Conservation (phyloP, 2,797 vertebrate genomes). For the Amblyraja radiata region DNA sequence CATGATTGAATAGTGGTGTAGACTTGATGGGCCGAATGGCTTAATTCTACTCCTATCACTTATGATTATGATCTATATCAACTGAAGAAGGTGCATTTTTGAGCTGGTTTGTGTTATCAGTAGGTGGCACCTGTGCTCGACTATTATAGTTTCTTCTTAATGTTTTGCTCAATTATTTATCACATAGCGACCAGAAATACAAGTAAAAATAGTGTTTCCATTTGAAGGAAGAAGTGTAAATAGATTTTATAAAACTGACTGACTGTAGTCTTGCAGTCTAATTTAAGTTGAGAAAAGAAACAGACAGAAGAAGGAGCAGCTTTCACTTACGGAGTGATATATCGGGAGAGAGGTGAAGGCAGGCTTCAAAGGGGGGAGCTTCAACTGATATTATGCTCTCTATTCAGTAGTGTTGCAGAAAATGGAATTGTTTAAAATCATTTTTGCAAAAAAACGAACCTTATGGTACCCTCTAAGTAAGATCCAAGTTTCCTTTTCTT, state of each 20-base stretch:
- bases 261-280: neutral
- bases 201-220: neutral
- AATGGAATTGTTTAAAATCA: neutral
- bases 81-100: neutral
- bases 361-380: neutral
- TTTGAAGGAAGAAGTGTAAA: neutral
- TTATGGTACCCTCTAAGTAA: neutral
- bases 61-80: too few species aligned
- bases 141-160: neutral
- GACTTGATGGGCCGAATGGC: too few species aligned
- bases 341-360: neutral
- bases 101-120: neutral
- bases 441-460: neutral
- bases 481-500: neutral
- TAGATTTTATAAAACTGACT: neutral
- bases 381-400: neutral
- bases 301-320: neutral
- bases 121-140: neutral
- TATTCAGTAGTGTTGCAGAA: neutral
- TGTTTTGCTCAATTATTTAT: neutral
- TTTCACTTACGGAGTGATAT: neutral
- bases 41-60: too few species aligned
- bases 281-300: neutral
- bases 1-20: too few species aligned
- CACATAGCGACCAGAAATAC: neutral